Conservation (phyloP, 2,888 invertebrate genomes). For the Pollenia labialis region DNA sequence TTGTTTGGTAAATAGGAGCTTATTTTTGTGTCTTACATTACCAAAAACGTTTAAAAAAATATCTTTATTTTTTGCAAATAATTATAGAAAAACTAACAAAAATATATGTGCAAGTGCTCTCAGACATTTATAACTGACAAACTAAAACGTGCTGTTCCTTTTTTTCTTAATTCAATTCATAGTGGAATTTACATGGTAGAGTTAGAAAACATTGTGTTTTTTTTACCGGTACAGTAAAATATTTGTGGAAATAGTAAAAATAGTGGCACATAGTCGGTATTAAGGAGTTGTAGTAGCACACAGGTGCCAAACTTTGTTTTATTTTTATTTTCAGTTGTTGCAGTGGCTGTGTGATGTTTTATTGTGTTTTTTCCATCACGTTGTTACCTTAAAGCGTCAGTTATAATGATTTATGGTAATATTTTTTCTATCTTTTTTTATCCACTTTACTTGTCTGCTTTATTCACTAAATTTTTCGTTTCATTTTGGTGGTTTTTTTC, state of each 20-base stretch:
- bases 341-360: conserved; percentile 34
- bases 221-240: conserved; percentile 6
- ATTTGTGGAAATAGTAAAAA: conserved; percentile 27
- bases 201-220: background rate
- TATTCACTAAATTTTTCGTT: conserved; percentile 31
- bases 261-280: conserved; percentile 18
- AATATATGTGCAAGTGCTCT: conserved; percentile 52
- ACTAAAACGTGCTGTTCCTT: conserved; percentile 49
- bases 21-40: conserved; percentile 6
- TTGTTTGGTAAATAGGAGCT: conserved; percentile 24
- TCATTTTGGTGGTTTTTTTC: background rate
- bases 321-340: background rate
- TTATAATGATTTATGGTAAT: conserved; percentile 68
- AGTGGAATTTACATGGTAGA: conserved; percentile 3
- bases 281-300: conserved; percentile 19
- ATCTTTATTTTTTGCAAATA: conserved; percentile 34
- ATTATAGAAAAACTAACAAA: conserved; percentile 53
- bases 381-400: conserved; percentile 69
- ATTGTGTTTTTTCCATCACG: conserved; percentile 60
- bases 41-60: background rate
- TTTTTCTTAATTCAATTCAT: background rate
- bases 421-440: background rate
- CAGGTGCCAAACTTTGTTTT: conserved; percentile 55
- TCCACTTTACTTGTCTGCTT: conserved; percentile 30
- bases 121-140: conserved; percentile 63